Evolutionary conservation across 37 sponge, comb jelly and placozoan genomes (phyloP).

Genomic region (Spongilla lacustris): DNA sequence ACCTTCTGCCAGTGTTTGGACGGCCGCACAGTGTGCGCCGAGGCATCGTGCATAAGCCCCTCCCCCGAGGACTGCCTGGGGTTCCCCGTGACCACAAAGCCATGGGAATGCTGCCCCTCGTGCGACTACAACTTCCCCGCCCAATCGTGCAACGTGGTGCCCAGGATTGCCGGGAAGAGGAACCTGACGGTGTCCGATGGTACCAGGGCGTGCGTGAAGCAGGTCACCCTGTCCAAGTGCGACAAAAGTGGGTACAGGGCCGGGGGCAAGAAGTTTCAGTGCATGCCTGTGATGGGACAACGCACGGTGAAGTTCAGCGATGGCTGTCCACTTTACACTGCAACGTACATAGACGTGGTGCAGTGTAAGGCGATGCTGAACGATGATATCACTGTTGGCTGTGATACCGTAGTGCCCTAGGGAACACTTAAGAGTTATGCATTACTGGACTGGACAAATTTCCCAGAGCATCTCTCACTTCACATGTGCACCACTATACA

Average conservation of each 20-base stretch:
- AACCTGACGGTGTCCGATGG: conserved; percentile 24
- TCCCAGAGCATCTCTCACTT: too few species aligned
- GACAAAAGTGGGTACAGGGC: conserved; percentile 28
- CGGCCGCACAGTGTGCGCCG: conserved; percentile 6
- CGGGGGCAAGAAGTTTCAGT: conserved; percentile 25
- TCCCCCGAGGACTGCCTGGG: conserved; percentile 28
- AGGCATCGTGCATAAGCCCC: neutral
- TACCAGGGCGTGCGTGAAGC: neutral
- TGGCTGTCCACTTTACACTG: conserved; percentile 18
- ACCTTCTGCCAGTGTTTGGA: conserved; percentile 9
- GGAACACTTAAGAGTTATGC: neutral
- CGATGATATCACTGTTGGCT: conserved; percentile 7
- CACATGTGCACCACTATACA: too few species aligned
- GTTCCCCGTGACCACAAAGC: conserved; percentile 19
- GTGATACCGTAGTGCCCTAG: conserved; percentile 16
- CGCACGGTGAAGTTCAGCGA: conserved; percentile 21
- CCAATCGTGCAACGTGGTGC: conserved; percentile 6
- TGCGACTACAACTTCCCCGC: conserved; percentile 21
- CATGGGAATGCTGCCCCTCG: conserved; percentile 36
- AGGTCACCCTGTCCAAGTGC: neutral
- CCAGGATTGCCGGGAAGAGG: neutral
- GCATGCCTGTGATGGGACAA: conserved; percentile 4
- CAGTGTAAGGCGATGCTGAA: conserved; percentile 9
- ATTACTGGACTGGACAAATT: neutral
- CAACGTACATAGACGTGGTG: conserved; percentile 5